phyloP scores from a whole-genome alignment of 1,140 invertebrate genomes.

The Aplysia californica region DNA sequence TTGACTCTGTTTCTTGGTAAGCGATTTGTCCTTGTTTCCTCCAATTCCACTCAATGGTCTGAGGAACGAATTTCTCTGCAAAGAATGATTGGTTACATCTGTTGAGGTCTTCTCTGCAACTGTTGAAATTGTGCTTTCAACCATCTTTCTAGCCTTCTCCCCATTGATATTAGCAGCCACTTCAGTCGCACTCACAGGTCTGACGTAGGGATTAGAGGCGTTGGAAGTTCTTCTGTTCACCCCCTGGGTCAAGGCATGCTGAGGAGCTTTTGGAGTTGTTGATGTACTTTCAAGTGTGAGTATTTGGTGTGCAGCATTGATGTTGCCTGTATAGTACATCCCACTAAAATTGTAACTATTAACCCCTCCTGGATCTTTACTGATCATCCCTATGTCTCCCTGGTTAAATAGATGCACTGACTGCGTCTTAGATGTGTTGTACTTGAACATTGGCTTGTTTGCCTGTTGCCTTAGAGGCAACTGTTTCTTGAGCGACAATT shows the following conservation, averaged over 20 bases:
- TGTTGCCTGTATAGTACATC: neutral
- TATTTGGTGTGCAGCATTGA: neutral
- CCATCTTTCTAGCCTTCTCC: conserved; percentile 30
- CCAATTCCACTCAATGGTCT: conserved; percentile 53
- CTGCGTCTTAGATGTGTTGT: conserved; percentile 47
- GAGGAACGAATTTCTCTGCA: conserved; percentile 59
- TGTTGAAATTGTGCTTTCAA: conserved; percentile 29
- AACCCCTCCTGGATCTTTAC: neutral
- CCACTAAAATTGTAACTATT: neutral
- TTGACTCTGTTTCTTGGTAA: no score
- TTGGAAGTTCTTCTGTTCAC: neutral
- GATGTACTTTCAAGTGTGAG: neutral
- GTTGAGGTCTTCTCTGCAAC: conserved; percentile 3
- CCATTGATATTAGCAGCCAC: conserved; percentile 46
- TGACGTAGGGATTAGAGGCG: conserved; percentile 51
- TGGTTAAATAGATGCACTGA: conserved; percentile 47
- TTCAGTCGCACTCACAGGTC: conserved; percentile 62
- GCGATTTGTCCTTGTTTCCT: conserved; percentile 15
- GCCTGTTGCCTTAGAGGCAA: conserved; percentile 55
- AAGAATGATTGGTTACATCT: neutral
- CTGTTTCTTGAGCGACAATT: conserved; percentile 57
- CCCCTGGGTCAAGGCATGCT: neutral
- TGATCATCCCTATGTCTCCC: neutral
- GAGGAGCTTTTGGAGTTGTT: neutral
- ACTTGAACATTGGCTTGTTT: conserved; percentile 59